phyloP scores from a whole-genome alignment of 2,113 vertebrate species.

The Hydrochoerus hydrochaeris region DNA sequence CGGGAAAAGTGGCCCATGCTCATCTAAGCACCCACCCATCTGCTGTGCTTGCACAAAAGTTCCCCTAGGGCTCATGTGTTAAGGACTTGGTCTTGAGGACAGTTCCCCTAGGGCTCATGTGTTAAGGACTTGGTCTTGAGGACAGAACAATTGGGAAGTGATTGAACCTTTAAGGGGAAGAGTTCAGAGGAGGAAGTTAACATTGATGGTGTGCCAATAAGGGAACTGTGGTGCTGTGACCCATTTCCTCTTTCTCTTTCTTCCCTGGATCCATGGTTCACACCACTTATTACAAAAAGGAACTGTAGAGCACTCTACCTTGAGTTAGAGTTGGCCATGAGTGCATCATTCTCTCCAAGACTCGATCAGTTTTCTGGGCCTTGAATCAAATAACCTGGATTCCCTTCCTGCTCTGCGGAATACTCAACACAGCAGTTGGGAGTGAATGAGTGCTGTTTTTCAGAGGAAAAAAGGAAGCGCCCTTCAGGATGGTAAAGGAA shows the following conservation, averaged over 20 bases:
- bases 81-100: not conserved
- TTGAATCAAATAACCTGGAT: not conserved
- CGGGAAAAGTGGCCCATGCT: not conserved
- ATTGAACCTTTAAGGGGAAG: not conserved
- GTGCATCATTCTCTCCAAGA: not conserved
- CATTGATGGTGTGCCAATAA: not conserved
- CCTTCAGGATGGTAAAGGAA: not conserved
- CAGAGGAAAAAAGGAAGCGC: not conserved
- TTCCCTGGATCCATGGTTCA: not conserved
- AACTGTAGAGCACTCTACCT: not conserved
- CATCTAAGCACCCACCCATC: fast-evolving
- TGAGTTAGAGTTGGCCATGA: not conserved
- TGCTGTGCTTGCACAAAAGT: not conserved
- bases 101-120: too few species aligned
- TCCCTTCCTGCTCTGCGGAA: too few species aligned
- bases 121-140: not conserved
- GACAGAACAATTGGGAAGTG: not conserved
- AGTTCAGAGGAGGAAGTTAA: not conserved
- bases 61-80: not conserved
- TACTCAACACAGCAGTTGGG: not conserved
- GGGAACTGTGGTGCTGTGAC: not conserved
- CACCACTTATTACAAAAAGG: too few species aligned
- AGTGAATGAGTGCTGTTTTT: not conserved
- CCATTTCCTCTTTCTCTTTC: not conserved
- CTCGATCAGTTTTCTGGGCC: too few species aligned